phyloP scores from a whole-genome alignment of 2,888 invertebrate species.

The Lampropteryx suffumata region DNA sequence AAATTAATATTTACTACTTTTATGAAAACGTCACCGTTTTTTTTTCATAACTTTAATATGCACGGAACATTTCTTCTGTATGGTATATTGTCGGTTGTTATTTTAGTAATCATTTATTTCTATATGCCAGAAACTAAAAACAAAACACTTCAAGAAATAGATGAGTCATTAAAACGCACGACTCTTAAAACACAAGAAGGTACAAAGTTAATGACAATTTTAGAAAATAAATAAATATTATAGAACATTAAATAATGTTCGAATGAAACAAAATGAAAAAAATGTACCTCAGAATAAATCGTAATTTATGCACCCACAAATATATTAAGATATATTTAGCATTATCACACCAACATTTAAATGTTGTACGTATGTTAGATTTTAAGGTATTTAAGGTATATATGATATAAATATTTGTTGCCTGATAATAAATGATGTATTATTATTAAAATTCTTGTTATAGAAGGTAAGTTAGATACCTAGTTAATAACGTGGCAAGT shows the following conservation, averaged over 20 bases:
- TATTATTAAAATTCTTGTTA: not conserved
- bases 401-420: too few relatives aligned
- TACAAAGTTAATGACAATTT: conserved; percentile 7
- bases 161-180: conserved; percentile 27
- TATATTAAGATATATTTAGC: too few relatives aligned
- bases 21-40: conserved; percentile 41
- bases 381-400: too few relatives aligned
- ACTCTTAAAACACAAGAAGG: conserved; percentile 10
- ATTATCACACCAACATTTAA: too few relatives aligned
- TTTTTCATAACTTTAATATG: conserved; percentile 38
- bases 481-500: not conserved
- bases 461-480: not conserved
- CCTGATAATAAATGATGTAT: too few relatives aligned
- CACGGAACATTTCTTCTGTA: conserved; percentile 44
- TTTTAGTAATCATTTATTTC: conserved; percentile 36
- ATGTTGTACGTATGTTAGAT: too few relatives aligned
- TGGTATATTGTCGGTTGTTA: conserved; percentile 30
- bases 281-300: too few relatives aligned
- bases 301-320: too few relatives aligned
- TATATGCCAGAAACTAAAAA: conserved; percentile 53
- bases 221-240: not conserved
- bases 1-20: conserved; percentile 21
- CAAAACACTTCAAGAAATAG: conserved; percentile 49
- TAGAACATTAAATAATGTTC: too few relatives aligned
- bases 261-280: too few relatives aligned